phyloP scores from a whole-genome alignment of 2,888 invertebrate genomes.

The Tenthredo amoena region DNA sequence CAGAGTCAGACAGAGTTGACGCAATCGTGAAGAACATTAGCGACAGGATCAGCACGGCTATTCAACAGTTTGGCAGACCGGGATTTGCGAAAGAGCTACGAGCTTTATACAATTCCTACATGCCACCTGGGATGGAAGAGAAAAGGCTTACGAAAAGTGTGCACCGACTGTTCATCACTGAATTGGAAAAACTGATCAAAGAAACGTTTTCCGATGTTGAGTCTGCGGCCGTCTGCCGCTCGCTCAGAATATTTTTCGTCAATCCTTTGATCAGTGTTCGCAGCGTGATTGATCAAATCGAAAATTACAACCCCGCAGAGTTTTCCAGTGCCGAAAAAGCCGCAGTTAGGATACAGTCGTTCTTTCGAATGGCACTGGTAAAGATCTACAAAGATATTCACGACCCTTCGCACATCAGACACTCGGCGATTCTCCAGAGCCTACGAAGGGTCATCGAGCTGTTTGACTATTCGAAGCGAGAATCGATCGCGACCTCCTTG shows the following conservation, averaged over 20 bases:
- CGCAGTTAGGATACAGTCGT: conserved; percentile 63
- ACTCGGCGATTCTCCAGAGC: conserved; percentile 55
- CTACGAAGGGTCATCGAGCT: conserved; percentile 59
- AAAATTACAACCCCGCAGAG: background rate
- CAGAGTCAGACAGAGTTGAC: conserved; percentile 62
- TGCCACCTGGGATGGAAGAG: conserved; percentile 54
- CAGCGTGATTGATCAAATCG: background rate
- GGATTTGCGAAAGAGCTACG: conserved; percentile 57
- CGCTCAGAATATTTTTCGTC: conserved; percentile 66
- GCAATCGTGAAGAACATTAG: conserved; percentile 55
- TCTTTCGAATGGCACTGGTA: conserved; percentile 61
- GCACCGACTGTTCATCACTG: conserved; percentile 61
- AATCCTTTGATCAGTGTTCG: conserved; percentile 56
- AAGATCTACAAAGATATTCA: conserved; percentile 62
- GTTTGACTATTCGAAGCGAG: conserved; percentile 58
- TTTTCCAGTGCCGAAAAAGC: conserved; percentile 45
- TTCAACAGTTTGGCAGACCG: conserved; percentile 61
- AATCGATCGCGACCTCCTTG: conserved; percentile 54
- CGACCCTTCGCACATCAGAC: conserved; percentile 57
- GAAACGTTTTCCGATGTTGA: background rate
- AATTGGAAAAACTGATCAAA: conserved; percentile 52
- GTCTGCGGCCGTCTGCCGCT: conserved; percentile 46
- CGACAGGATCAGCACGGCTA: conserved; percentile 55
- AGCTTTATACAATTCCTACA: conserved; percentile 62
- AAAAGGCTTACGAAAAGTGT: conserved; percentile 49